phyloP scores from a whole-genome alignment of 2,888 invertebrate species.

The Patella caerulea region DNA sequence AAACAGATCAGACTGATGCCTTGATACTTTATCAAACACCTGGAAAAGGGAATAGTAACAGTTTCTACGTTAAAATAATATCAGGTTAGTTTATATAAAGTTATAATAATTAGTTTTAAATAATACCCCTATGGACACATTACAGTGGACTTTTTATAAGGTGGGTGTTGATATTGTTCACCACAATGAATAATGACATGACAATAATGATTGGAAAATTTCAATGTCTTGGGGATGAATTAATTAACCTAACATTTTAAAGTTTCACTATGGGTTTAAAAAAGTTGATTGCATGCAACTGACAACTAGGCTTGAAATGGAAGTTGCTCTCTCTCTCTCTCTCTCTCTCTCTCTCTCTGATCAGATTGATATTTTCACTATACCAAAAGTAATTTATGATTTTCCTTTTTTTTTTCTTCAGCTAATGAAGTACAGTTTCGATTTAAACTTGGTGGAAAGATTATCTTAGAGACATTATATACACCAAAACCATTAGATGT shows the following conservation, averaged over 20 bases:
- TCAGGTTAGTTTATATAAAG: slow-evolving; percentile 39
- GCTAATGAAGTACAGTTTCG: slow-evolving; percentile 49
- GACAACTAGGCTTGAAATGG: background rate
- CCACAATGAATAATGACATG: too few relatives aligned
- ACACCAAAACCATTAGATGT: slow-evolving; percentile 87
- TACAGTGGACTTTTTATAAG: too few relatives aligned
- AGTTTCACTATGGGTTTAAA: too few relatives aligned
- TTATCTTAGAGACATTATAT: slow-evolving; percentile 82
- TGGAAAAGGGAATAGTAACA: slow-evolving; percentile 79
- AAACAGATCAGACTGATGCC: slow-evolving; percentile 91
- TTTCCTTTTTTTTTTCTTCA: slow-evolving; percentile 35
- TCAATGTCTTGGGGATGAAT: too few relatives aligned
- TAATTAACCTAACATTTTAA: too few relatives aligned
- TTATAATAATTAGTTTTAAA: too few relatives aligned
- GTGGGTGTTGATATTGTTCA: too few relatives aligned
- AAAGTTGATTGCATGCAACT: too few relatives aligned
- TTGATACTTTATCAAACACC: slow-evolving; percentile 92
- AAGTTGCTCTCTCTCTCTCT: background rate
- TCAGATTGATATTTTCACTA: background rate
- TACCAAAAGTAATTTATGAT: background rate
- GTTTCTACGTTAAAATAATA: slow-evolving; percentile 49
- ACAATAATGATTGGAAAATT: too few relatives aligned
- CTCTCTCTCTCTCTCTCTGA: too few relatives aligned
- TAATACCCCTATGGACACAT: too few relatives aligned
- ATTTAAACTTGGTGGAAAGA: slow-evolving; percentile 44